These are phyloP conservation scores for Sceloporus undulatus DNA, from an alignment of 2,113 vertebrate species.

Conservation along the genomic window DNA sequence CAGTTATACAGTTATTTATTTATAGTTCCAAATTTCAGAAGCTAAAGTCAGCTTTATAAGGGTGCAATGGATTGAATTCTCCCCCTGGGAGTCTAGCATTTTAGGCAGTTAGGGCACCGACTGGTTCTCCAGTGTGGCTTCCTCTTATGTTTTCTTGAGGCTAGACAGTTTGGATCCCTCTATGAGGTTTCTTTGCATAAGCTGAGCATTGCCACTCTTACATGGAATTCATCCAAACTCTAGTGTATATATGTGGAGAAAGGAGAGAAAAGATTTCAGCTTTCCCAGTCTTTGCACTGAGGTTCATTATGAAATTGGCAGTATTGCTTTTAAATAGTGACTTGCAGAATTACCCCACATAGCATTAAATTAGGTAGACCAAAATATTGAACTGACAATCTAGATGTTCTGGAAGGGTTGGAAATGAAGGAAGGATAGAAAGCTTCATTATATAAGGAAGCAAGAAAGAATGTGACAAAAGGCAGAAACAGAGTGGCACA, in stretches of 20 bases:
- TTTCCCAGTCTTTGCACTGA: not conserved
- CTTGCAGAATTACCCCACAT: not conserved
- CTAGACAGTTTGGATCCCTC: not conserved
- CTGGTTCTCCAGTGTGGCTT: not conserved
- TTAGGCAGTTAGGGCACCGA: not conserved
- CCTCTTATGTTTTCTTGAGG: not conserved
- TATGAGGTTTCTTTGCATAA: not conserved
- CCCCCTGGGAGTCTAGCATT: not conserved
- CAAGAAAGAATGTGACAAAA: not conserved
- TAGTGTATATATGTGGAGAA: not conserved
- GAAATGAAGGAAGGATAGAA: not conserved
- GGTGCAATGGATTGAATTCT: not conserved
- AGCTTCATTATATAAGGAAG: not conserved
- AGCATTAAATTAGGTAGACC: not conserved
- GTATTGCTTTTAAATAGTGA: not conserved
- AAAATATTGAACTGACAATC: not conserved
- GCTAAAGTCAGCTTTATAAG: not conserved
- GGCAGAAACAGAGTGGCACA: not conserved
- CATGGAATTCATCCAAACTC: not conserved
- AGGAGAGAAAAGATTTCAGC: not conserved
- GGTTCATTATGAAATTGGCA: not conserved
- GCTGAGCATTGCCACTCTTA: too few relatives aligned
- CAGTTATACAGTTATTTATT: not conserved
- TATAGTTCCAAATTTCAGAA: not conserved
- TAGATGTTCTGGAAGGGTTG: not conserved